Evolutionary conservation across 2,797 vertebrate species (phyloP).

Genomic region (Dermochelys coriacea): DNA sequence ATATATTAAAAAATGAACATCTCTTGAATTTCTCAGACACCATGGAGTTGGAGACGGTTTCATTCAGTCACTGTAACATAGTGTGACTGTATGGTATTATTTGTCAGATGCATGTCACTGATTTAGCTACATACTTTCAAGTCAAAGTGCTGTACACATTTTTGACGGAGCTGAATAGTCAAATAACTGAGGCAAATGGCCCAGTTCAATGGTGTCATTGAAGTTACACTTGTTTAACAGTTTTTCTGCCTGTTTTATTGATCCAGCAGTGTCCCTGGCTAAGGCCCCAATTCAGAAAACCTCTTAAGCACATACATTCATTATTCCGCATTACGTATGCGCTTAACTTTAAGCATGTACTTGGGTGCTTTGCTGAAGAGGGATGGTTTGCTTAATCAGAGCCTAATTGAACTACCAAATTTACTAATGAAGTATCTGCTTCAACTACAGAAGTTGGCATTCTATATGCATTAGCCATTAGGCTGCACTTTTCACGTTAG

Average conservation of each 20-base stretch:
- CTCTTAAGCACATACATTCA: background rate
- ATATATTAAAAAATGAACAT: background rate
- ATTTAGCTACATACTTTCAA: background rate
- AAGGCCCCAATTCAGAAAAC: background rate
- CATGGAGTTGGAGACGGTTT: background rate
- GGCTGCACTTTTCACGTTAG: background rate
- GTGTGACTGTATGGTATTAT: background rate
- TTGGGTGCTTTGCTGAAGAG: background rate
- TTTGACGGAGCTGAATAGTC: background rate
- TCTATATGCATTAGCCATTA: background rate
- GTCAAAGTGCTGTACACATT: background rate
- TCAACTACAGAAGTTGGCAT: background rate
- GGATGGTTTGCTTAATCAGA: background rate
- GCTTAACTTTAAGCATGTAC: background rate
- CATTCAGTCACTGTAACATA: background rate
- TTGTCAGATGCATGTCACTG: background rate
- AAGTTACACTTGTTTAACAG: background rate
- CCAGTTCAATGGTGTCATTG: background rate
- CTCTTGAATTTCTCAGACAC: background rate
- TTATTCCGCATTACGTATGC: background rate
- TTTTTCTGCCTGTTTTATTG: fast-evolving
- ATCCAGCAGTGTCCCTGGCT: background rate
- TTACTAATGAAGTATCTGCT: background rate
- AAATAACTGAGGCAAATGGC: background rate
- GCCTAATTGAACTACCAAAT: background rate